These are phyloP conservation scores for Scarus forsteni DNA, from an alignment of 2,797 vertebrate species.

Conservation along the genomic window DNA sequence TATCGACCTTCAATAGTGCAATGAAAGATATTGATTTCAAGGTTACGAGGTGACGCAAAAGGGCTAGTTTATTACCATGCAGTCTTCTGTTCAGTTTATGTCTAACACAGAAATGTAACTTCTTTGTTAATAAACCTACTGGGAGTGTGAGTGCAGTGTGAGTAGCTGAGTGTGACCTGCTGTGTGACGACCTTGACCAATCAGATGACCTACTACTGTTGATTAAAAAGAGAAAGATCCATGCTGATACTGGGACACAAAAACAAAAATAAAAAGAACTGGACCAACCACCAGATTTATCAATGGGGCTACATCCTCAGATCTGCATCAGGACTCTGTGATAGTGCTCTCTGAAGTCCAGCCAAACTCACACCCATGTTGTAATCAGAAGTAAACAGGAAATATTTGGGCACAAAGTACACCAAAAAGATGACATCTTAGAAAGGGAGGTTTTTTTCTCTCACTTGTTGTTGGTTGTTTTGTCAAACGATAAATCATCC, in stretches of 20 bases:
- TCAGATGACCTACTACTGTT: no score
- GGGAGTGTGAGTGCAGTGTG: no score
- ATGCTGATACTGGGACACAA: not conserved
- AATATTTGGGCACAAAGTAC: conserved; percentile 36
- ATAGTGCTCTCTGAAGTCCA: conserved; percentile 25
- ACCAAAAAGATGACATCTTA: conserved; percentile 18
- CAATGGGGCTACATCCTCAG: conserved; percentile 8
- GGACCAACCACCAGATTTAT: conserved; percentile 1
- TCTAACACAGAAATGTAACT: no score
- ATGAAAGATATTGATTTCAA: no score
- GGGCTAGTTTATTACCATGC: no score
- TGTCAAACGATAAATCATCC: conserved; percentile 5
- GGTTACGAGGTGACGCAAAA: no score
- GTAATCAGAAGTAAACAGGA: conserved; percentile 54
- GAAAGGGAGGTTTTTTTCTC: not conserved
- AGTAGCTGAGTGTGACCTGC: no score
- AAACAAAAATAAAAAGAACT: not conserved
- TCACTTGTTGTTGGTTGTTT: conserved; percentile 7
- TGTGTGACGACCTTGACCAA: no score
- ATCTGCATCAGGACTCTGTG: conserved; percentile 10
- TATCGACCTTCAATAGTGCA: no score
- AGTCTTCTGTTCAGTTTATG: no score
- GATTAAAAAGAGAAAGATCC: not conserved
- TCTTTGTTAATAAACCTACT: no score
- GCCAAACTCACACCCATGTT: conserved; percentile 29